Evolutionary conservation across 2,113 vertebrate species (phyloP).

Genomic region (Stegastes partitus): DNA sequence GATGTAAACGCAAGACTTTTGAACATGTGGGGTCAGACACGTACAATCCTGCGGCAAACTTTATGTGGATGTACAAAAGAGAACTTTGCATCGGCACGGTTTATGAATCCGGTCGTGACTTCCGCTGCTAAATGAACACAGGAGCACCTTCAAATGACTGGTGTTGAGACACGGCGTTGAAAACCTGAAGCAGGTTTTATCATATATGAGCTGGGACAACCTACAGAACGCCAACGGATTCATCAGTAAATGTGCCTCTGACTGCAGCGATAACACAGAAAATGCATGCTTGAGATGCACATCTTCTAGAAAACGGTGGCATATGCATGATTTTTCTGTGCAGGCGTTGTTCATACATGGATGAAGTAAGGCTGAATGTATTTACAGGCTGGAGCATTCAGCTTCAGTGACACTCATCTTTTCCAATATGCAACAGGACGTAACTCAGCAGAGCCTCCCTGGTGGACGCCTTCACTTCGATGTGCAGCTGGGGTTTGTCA

Average conservation of each 20-base stretch:
- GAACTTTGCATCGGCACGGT: not conserved
- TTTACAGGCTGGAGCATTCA: too few relatives aligned
- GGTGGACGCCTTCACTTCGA: not conserved
- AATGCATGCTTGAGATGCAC: too few relatives aligned
- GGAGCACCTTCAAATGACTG: too few relatives aligned
- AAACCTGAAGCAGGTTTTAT: too few relatives aligned
- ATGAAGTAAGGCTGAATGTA: too few relatives aligned
- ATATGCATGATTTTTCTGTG: too few relatives aligned
- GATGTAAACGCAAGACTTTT: conserved; percentile 49
- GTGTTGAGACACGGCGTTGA: too few relatives aligned
- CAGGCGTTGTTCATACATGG: too few relatives aligned
- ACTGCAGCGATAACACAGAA: not conserved
- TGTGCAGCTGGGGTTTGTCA: conserved; percentile 5
- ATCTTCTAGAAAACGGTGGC: too few relatives aligned
- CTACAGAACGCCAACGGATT: not conserved
- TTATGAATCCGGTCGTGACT: too few relatives aligned
- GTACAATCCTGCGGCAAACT: too few relatives aligned
- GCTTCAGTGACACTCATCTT: not conserved
- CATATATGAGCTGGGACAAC: not conserved
- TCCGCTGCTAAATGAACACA: too few relatives aligned
- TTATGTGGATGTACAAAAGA: not conserved
- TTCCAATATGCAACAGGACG: conserved; percentile 5
- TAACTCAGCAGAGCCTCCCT: conserved; percentile 18
- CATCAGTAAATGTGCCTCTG: not conserved
- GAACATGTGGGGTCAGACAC: not conserved